Base-by-base conservation (phyloP, 2,797 vertebrate species). In the Chanos chanos region DNA sequence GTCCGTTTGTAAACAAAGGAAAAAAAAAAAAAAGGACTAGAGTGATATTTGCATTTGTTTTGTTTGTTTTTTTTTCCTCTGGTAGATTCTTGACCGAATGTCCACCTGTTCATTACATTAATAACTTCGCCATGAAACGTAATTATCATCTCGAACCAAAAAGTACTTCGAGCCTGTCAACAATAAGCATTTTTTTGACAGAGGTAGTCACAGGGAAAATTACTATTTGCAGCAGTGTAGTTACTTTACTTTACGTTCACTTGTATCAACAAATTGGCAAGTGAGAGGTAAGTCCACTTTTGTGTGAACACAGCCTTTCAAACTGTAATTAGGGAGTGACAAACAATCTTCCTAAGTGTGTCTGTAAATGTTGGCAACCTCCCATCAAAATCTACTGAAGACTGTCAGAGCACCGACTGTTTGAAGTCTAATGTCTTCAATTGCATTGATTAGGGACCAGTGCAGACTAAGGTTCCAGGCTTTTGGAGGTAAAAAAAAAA, bases 371-470 rank as follows among this genome's bases (percentile, higher is more conserved):
- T 34, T 18, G 27, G 25, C 21, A 18, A 5, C 37, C 31, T 41
- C 50, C 43, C 40, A 16, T 34, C 27, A 43, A 40, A 40, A 52
- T 49, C 34, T 44, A 36, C 24, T 28, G 47, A 33, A 60, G 64
- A 55, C 58, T 10, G 37, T 56, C 53, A 40, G 49, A 52, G 60
- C 27, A 21, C 27, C 37, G 48, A 53, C 53, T 21, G 47, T 51
- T 31, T 50, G 60, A 58, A 34, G 16, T 56, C 27, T 63, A 58
- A 62, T 51, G 37, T 22, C 49, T 66, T 79, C 73, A 81, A 81
- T 81, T 72, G 53, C 63, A 81, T 78, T 78, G 77, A 82, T 75
- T 57, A 58, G 54, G 52, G 67, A 77, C n/a, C 27, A 70, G 58
- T 66, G 63, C 64, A 49, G 52, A 54, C 37, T 13, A 67, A 36